A percentile compares a stretch with the other conserved stretches of the same genome.
These are phyloP conservation scores for Brachypterus glaber DNA, from an alignment of 2,888 invertebrate genomes.

Conservation along the genomic window DNA sequence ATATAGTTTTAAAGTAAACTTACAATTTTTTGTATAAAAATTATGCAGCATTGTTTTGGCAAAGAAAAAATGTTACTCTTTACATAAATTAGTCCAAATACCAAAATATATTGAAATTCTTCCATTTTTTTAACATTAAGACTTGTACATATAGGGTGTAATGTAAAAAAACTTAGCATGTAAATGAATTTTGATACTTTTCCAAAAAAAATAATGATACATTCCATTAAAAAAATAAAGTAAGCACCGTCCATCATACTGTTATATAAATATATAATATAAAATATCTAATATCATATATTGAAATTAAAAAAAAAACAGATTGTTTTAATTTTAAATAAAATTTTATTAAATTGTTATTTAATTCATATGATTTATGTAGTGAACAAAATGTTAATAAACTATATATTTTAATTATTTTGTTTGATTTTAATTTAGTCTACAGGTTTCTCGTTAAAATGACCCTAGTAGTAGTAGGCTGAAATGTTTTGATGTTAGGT, in stretches of 20 bases:
- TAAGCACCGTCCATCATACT: constrained; percentile 28
- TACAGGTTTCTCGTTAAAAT: no score
- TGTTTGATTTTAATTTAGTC: no score
- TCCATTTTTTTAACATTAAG: constrained; percentile 27
- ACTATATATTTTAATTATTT: constrained; percentile 16
- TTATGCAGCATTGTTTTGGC: no score
- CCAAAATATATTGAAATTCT: constrained; percentile 17
- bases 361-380: constrained; percentile 32
- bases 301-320: constrained; percentile 15
- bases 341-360: constrained; percentile 35
- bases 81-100: no score
- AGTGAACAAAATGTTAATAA: constrained; percentile 17
- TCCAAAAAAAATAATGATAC: neutral
- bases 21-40: no score
- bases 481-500: no score
- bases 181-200: neutral
- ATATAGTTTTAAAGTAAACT: no score
- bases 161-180: constrained; percentile 24
- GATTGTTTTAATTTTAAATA: constrained; percentile 28
- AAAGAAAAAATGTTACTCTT: no score
- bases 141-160: constrained; percentile 34
- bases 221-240: constrained; percentile 5
- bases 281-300: constrained; percentile 16
- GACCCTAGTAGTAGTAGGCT: no score
- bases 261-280: constrained; percentile 17